Evolutionary conservation across 1,140 invertebrate species (phyloP).

Genomic region (Bradysia coprophila): DNA sequence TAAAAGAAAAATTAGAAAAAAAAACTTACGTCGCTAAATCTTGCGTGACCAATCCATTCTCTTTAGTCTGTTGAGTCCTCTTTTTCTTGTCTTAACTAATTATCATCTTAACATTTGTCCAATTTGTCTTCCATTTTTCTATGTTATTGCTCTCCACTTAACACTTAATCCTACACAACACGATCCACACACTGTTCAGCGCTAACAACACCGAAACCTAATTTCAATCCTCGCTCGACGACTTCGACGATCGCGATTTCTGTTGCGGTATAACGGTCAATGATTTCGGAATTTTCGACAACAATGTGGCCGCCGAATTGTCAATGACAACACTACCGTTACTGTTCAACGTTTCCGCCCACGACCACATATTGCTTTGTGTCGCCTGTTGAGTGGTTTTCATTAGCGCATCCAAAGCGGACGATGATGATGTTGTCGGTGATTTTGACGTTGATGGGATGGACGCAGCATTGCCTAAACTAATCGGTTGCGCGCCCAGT

Average conservation of each 20-base stretch:
- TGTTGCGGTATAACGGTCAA: constrained; percentile 50
- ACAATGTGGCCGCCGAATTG: constrained; percentile 9
- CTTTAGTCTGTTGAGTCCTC: too few species aligned
- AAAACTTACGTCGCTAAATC: too few species aligned
- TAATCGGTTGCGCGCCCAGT: background rate
- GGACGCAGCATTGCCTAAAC: background rate
- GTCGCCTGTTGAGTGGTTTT: background rate
- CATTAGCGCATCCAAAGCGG: background rate
- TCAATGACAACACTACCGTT: constrained; percentile 3
- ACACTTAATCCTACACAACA: too few species aligned
- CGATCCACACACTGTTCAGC: too few species aligned
- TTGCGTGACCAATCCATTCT: too few species aligned
- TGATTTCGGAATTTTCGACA: constrained; percentile 58
- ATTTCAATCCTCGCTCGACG: background rate
- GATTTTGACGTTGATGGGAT: background rate
- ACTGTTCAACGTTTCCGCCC: constrained; percentile 1
- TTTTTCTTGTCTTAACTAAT: too few species aligned
- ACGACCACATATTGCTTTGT: background rate
- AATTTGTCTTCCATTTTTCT: too few species aligned
- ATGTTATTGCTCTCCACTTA: too few species aligned
- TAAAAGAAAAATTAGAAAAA: too few species aligned
- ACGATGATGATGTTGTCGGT: constrained; percentile 1
- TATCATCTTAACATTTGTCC: too few species aligned
- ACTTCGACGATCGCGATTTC: constrained; percentile 1
- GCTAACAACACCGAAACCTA: too few species aligned